Conservation (phyloP, 2,113 vertebrate species). For the Psettodes erumei region DNA sequence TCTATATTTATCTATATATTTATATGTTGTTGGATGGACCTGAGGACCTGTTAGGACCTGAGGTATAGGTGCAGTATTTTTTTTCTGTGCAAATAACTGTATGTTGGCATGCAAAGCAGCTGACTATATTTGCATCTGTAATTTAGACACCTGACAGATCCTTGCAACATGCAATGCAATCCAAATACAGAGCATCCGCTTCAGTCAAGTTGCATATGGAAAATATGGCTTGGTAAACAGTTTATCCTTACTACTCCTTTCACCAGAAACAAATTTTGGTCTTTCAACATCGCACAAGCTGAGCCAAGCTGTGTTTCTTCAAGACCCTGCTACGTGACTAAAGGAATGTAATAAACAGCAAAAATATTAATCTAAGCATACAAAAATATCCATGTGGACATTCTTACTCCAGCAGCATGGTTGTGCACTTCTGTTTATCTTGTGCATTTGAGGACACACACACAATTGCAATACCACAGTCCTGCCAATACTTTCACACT, state of each 20-base stretch:
- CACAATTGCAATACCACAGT: too few species aligned
- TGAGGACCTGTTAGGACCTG: constrained; percentile 34
- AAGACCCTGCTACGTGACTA: background rate
- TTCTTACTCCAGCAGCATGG: background rate
- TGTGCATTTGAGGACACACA: background rate
- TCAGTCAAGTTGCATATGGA: constrained; percentile 37
- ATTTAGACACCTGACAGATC: constrained; percentile 70
- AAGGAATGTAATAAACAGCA: background rate
- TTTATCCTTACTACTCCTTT: constrained; percentile 33
- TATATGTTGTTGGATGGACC: constrained; percentile 49
- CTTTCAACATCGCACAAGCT: constrained; percentile 8
- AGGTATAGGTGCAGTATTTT: constrained; percentile 41
- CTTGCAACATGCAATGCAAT: constrained; percentile 43
- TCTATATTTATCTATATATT: constrained; percentile 40
- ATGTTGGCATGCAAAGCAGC: constrained; percentile 54
- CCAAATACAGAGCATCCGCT: constrained; percentile 61
- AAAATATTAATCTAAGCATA: too few species aligned
- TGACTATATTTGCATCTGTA: constrained; percentile 70
- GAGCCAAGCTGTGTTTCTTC: too few species aligned
- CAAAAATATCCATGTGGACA: too few species aligned
- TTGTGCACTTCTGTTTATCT: background rate
- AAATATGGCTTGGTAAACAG: constrained; percentile 46
- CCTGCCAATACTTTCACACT: background rate
- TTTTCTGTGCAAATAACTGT: constrained; percentile 31
- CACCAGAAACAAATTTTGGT: too few species aligned